A percentile compares a stretch with the other conserved stretches of the same genome.
phyloP scores from a whole-genome alignment of 1,140 invertebrate species.

The Sminthurinus signatus region DNA sequence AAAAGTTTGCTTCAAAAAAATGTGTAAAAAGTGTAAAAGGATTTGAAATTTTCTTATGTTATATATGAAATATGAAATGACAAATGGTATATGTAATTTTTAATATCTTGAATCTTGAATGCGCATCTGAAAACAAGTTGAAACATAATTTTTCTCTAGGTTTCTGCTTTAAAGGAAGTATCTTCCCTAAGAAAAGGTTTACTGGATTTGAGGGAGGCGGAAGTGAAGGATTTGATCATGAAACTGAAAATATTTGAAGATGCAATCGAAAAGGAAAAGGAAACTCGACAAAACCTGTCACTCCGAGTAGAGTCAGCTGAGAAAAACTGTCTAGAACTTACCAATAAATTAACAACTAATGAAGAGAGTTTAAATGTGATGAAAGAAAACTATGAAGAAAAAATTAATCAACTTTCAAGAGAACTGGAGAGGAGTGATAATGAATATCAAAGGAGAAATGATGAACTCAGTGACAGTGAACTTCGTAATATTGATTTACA shows the following conservation, averaged over 20 bases:
- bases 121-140: background rate
- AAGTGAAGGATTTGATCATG: slow-evolving; percentile 24
- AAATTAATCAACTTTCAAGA: background rate
- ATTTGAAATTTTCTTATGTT: no score
- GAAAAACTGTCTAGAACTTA: slow-evolving; percentile 11
- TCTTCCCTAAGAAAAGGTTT: slow-evolving; percentile 20
- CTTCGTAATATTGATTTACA: slow-evolving; percentile 1
- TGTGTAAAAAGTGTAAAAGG: no score
- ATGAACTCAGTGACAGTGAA: slow-evolving; percentile 47
- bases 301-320: slow-evolving; percentile 13
- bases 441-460: slow-evolving; percentile 56
- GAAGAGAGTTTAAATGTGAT: background rate
- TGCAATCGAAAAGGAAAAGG: slow-evolving; percentile 18
- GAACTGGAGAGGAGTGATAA: slow-evolving; percentile 44
- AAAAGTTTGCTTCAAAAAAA: no score
- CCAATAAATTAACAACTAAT: slow-evolving; percentile 20
- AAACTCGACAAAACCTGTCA: background rate
- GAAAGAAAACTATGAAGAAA: slow-evolving; percentile 19
- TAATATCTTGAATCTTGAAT: background rate
- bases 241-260: slow-evolving; percentile 34
- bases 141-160: no score
- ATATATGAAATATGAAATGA: no score
- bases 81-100: background rate
- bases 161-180: slow-evolving; percentile 21
- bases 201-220: slow-evolving; percentile 23